phyloP scores from a whole-genome alignment of 2,888 invertebrate genomes.

The Matsumyia berberina region DNA sequence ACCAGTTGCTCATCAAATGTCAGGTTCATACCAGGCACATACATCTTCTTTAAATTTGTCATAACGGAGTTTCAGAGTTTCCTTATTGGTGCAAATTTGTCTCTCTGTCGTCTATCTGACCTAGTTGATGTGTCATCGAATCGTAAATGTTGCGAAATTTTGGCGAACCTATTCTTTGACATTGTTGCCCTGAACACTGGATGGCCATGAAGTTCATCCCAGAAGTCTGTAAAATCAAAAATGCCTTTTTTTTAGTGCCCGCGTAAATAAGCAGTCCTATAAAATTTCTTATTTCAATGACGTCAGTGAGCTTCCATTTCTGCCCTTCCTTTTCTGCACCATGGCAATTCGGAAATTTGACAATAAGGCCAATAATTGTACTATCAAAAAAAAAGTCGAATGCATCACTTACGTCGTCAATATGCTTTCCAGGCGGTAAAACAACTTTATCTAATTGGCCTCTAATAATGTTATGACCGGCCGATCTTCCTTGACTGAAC shows the following conservation, averaged over 20 bases:
- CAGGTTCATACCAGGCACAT: neutral
- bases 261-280: constrained; percentile 7
- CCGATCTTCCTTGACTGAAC: constrained; percentile 14
- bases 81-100: constrained; percentile 8
- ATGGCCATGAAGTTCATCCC: constrained; percentile 35
- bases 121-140: constrained; percentile 15
- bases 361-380: neutral
- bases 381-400: neutral
- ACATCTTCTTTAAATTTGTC: neutral
- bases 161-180: constrained; percentile 6
- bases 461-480: constrained; percentile 21
- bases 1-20: constrained; percentile 2
- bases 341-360: neutral
- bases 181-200: constrained; percentile 27
- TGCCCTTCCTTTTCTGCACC: neutral
- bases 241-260: constrained; percentile 20
- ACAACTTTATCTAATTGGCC: constrained; percentile 11
- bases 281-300: neutral
- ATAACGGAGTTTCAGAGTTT: constrained; percentile 5
- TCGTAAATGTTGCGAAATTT: constrained; percentile 12
- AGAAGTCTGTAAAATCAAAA: constrained; percentile 33
- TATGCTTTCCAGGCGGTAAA: constrained; percentile 10
- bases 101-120: neutral
- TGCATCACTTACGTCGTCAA: constrained; percentile 4
- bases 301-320: constrained; percentile 1